Evolutionary conservation across 2,888 invertebrate genomes (phyloP).

Genomic region (Scaptomyza parva): DNA sequence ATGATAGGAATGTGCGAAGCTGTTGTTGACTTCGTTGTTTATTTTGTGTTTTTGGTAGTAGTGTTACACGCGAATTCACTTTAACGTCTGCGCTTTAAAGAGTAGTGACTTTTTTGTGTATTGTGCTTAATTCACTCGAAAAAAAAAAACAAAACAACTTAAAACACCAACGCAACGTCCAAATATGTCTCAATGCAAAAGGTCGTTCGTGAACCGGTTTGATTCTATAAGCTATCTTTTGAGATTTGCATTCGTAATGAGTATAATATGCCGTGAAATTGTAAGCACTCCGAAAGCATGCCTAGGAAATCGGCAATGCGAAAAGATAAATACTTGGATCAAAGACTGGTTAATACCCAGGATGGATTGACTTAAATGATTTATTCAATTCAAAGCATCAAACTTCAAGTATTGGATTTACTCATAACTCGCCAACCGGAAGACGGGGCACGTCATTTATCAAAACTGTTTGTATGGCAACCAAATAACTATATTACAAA

Average conservation of each 20-base stretch:
- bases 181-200: constrained; percentile 72
- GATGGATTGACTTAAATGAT: background rate
- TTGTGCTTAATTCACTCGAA: constrained; percentile 39
- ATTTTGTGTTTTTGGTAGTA: constrained; percentile 34
- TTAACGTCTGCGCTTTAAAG: constrained; percentile 22
- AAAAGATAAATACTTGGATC: constrained; percentile 2
- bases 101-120: constrained; percentile 39
- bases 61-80: constrained; percentile 26
- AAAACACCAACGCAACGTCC: constrained; percentile 69
- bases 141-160: background rate
- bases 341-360: background rate
- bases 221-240: constrained; percentile 30
- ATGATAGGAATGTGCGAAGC: constrained; percentile 26
- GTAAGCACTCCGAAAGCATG: constrained; percentile 60
- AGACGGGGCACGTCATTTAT: constrained; percentile 60
- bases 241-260: constrained; percentile 76
- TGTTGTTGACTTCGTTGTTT: constrained; percentile 11
- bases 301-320: constrained; percentile 31
- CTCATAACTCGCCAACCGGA: constrained; percentile 43
- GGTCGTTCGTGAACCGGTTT: constrained; percentile 75
- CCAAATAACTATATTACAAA: constrained; percentile 64
- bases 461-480: constrained; percentile 49
- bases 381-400: background rate
- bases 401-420: constrained; percentile 2
- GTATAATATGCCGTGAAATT: constrained; percentile 72